phyloP scores from a whole-genome alignment of 2,797 vertebrate species.

The Cossypha niveicapilla region DNA sequence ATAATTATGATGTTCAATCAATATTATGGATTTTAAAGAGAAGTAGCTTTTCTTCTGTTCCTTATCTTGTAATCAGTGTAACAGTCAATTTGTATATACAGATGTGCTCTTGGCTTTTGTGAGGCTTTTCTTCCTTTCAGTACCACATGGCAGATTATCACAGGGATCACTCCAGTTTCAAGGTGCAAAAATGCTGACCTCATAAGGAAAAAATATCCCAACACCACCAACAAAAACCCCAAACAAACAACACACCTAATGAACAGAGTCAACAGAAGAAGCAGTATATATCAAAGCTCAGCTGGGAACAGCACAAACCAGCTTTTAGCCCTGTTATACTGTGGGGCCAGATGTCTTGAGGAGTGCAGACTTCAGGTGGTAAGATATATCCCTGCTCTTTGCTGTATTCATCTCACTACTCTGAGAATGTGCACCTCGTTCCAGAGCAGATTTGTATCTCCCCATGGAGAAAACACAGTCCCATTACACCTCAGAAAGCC shows the following conservation, averaged over 20 bases:
- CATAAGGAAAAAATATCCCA: neutral
- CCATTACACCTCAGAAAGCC: neutral
- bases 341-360: neutral
- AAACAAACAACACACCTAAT: neutral
- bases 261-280: neutral
- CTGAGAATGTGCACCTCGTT: neutral
- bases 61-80: neutral
- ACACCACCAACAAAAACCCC: neutral
- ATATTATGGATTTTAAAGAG: constrained; percentile 8
- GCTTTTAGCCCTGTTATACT: neutral
- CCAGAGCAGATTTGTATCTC: neutral
- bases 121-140: neutral
- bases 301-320: neutral
- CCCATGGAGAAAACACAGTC: neutral
- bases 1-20: constrained; percentile 6
- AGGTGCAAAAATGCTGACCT: neutral
- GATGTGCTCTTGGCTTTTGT: neutral
- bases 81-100: neutral
- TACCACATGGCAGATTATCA: neutral
- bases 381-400: neutral
- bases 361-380: neutral
- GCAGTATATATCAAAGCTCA: neutral
- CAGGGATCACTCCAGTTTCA: neutral
- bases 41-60: neutral
- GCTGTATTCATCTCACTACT: neutral